A percentile compares a stretch with the other conserved stretches of the same genome.
Conservation (phyloP, 2,113 vertebrate genomes). For the Pelmatolapia mariae region DNA sequence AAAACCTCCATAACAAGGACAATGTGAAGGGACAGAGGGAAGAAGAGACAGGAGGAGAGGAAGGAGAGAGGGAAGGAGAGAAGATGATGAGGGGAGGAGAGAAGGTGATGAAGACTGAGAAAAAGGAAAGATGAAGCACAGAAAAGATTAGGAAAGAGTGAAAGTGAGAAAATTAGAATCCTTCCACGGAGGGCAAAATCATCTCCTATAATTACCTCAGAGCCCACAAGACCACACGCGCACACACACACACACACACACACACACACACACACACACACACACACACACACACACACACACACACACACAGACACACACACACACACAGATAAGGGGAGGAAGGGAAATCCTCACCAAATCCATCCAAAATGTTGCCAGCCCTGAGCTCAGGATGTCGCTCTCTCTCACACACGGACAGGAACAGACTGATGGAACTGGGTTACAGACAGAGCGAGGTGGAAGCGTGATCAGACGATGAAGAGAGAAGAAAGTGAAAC, state of each 20-base stretch:
- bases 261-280: background rate
- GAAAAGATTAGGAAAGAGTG: background rate
- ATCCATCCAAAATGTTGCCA: conserved; percentile 33
- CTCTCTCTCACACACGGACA: background rate
- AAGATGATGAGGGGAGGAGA: background rate
- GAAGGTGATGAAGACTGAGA: background rate
- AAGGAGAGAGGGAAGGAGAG: background rate
- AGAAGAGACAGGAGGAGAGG: background rate
- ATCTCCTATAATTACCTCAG: conserved; percentile 52
- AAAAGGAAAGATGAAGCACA: background rate
- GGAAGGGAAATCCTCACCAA: conserved; percentile 33
- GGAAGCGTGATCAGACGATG: background rate
- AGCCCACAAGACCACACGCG: conserved; percentile 13
- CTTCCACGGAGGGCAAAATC: conserved; percentile 39
- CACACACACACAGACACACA: background rate
- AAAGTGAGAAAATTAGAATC: background rate
- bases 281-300: background rate
- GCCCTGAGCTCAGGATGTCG: background rate
- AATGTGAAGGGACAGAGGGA: background rate
- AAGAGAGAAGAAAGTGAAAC: background rate
- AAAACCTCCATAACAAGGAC: background rate
- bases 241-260: background rate
- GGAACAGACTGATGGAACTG: background rate
- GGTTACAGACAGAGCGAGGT: background rate
- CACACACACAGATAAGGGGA: background rate